Evolutionary conservation across 2,113 vertebrate species (phyloP), one percentile per base, ranked within the genome.

Genomic region (Dasypus novemcinctus): DNA sequence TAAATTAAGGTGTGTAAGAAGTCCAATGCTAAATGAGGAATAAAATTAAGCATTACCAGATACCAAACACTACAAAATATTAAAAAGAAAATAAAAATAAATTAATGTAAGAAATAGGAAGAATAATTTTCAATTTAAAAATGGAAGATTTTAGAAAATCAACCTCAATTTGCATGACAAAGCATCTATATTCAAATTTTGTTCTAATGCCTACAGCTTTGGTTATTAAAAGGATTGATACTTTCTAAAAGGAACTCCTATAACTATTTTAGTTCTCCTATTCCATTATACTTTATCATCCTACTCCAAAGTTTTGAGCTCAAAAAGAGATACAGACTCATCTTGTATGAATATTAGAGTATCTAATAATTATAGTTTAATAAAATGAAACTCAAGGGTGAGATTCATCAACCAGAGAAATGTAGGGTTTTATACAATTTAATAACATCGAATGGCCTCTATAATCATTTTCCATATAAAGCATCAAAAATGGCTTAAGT

Each of bases 391-490:
- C 89, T 96, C 93, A 96, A 38, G 36, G 83, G 4, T 95, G 93
- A 97, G 71, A 98, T 96, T 92, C 41, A 96, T 59, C 95, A 96
- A 97, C 92, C 4, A 64, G 93, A 84, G 95, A 97, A 97, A 98
- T 96, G 49, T 21, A 82, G 36, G 2, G 80, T 83, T 43, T 11
- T 3, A 0, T 90, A 93, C n/a, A 96, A 91, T 84, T 80, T 96
- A 97, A 96, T 96, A 97, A 69, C 18, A 97, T 88, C 76, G 96
- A 97, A 97, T 96, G 46, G 25, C 43, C 94, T 95, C 81, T 86
- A 87, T 90, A 97, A 97, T 93, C 69, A 94, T 23, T 97, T 96
- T 54, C 80, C 78, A 61, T 74, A 96, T 94, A 96, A 97, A 78
- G 20, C 46, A 94, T 38, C 20, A 96, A 98, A 96, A 96, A 96